These are phyloP conservation scores for Pempheris klunzingeri DNA, from an alignment of 2,797 vertebrate species.

Conservation along the genomic window DNA sequence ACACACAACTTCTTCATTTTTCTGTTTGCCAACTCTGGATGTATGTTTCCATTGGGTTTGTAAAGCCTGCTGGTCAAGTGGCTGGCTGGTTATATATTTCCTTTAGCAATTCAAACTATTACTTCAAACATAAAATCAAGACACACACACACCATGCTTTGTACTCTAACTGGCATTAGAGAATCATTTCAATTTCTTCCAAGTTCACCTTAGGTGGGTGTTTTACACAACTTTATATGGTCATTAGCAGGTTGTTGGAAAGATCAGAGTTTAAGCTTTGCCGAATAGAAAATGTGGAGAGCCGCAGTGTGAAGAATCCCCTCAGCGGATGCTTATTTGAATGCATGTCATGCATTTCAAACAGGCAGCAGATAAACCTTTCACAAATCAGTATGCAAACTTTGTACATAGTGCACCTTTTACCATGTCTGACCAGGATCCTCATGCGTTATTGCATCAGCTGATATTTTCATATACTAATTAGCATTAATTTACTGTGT, in stretches of 20 bases:
- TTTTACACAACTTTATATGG: constrained; percentile 25
- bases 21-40: constrained; percentile 18
- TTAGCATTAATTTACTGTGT: background rate
- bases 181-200: constrained; percentile 6
- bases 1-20: constrained; percentile 10
- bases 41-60: background rate
- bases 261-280: background rate
- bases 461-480: background rate
- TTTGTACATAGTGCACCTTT: background rate
- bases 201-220: constrained; percentile 11
- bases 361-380: constrained; percentile 38
- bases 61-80: background rate
- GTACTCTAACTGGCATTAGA: background rate
- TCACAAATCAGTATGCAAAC: constrained; percentile 28
- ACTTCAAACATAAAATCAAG: background rate
- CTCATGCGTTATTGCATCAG: background rate
- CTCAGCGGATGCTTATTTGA: constrained; percentile 18
- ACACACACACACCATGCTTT: background rate
- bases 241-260: constrained; percentile 22
- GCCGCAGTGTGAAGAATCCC: constrained; percentile 11
- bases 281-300: constrained; percentile 20
- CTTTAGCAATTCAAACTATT: background rate
- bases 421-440: background rate
- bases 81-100: background rate
- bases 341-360: constrained; percentile 40